These are phyloP conservation scores for Spialia ferax DNA, from an alignment of 2,888 invertebrate species.

Conservation along the genomic window DNA sequence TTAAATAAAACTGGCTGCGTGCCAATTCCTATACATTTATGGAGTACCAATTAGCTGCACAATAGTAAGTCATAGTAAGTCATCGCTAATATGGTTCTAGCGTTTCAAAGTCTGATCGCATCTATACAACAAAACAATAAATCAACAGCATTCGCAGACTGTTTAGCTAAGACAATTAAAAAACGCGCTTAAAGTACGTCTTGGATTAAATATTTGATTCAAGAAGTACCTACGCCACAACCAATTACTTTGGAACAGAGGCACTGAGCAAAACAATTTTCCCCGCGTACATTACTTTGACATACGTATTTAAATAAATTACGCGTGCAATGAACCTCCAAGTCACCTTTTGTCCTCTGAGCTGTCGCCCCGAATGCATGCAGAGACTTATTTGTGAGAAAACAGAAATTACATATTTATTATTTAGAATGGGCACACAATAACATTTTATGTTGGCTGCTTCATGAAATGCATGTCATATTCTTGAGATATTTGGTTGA, in stretches of 20 bases:
- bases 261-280: not conserved
- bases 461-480: not conserved
- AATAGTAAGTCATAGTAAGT: constrained; percentile 30
- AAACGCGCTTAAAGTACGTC: not conserved
- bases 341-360: constrained; percentile 38
- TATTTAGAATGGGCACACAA: constrained; percentile 24
- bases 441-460: not conserved
- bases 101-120: constrained; percentile 9
- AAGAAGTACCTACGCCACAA: not conserved
- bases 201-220: not conserved
- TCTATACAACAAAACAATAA: constrained; percentile 10
- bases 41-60: constrained; percentile 30
- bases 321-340: constrained; percentile 36
- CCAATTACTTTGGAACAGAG: not conserved
- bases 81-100: constrained; percentile 21
- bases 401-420: constrained; percentile 19
- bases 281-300: constrained; percentile 15
- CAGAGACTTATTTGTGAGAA: constrained; percentile 24
- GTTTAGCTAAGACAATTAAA: not conserved
- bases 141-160: not conserved
- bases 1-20: not conserved
- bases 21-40: constrained; percentile 26
- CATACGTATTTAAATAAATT: constrained; percentile 36
- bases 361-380: constrained; percentile 8
- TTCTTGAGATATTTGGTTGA: not conserved